A percentile compares a stretch with the other conserved stretches of the same genome.
Conservation (phyloP, 1,140 invertebrate species). For the Antheraea pernyi region DNA sequence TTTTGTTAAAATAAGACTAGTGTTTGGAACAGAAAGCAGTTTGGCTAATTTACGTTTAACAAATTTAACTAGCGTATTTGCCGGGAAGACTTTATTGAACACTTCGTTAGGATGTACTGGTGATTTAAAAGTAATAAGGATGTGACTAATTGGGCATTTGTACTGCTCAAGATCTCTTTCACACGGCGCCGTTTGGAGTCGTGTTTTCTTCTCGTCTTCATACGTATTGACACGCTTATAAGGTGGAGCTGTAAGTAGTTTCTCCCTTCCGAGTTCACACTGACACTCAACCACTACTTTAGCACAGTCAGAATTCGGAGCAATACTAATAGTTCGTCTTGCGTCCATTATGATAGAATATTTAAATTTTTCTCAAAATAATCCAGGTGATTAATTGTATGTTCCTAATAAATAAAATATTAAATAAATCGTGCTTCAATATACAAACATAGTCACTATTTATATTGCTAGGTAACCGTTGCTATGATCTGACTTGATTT, state of each 20-base stretch:
- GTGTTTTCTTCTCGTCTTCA: slow-evolving; percentile 43
- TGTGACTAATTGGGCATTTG: slow-evolving; percentile 63
- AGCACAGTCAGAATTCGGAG: slow-evolving; percentile 42
- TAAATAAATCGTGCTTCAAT: not conserved
- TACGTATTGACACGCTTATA: slow-evolving; percentile 39
- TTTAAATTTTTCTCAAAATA: not conserved
- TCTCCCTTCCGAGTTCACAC: slow-evolving; percentile 67
- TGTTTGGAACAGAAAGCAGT: slow-evolving; percentile 59
- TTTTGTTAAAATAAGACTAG: slow-evolving; percentile 60
- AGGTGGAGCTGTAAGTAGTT: slow-evolving; percentile 64
- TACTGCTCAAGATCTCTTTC: slow-evolving; percentile 52
- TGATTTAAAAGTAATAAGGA: slow-evolving; percentile 61
- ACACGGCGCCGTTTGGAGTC: slow-evolving; percentile 58
- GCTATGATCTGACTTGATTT: slow-evolving; percentile 26
- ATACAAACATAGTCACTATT: not conserved
- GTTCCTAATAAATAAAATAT: slow-evolving; percentile 14
- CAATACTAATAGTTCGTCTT: slow-evolving; percentile 41
- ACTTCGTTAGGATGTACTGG: slow-evolving; percentile 58
- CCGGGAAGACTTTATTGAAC: slow-evolving; percentile 69
- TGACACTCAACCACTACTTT: slow-evolving; percentile 55
- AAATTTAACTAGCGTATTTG: slow-evolving; percentile 61
- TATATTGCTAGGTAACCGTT: slow-evolving; percentile 48
- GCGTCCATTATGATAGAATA: slow-evolving; percentile 29
- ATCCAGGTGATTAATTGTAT: slow-evolving; percentile 7
- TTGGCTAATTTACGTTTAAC: slow-evolving; percentile 71